Conservation (phyloP, 2,888 invertebrate genomes). For the Malacosoma neustria region DNA sequence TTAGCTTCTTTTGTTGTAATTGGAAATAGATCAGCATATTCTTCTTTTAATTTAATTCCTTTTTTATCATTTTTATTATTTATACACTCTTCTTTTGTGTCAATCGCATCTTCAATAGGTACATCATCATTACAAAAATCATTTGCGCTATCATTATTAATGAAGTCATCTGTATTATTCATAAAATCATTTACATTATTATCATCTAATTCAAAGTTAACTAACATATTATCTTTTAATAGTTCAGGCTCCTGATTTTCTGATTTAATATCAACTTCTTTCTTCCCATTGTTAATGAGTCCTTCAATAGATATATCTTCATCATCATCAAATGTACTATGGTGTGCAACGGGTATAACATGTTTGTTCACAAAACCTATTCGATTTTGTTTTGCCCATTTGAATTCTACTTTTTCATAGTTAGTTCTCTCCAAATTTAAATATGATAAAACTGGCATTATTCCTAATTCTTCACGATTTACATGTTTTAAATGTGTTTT, state of each 20-base stretch:
- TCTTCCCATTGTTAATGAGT: conserved; percentile 16
- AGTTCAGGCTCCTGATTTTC: conserved; percentile 10
- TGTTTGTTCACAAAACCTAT: conserved; percentile 17
- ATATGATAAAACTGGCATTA: conserved; percentile 36
- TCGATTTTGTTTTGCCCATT: conserved; percentile 38
- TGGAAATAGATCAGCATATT: conserved; percentile 50
- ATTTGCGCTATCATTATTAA: conserved; percentile 7
- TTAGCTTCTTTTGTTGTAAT: conserved; percentile 47
- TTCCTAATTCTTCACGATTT: conserved; percentile 26
- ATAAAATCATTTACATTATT: conserved; percentile 18
- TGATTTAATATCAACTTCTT: conserved; percentile 16
- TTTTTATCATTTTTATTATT: conserved; percentile 8
- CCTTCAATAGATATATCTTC: conserved; percentile 26
- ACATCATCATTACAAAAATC: conserved; percentile 9
- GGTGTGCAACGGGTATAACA: conserved; percentile 32
- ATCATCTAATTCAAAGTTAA: conserved; percentile 9
- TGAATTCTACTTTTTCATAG: conserved; percentile 39
- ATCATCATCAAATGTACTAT: conserved; percentile 28
- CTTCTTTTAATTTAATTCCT: conserved; percentile 34
- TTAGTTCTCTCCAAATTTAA: conserved; percentile 27
- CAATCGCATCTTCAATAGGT: conserved; percentile 7
- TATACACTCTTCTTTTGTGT: conserved; percentile 10
- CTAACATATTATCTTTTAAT: neutral
- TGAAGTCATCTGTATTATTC: conserved; percentile 11
- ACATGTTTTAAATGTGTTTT: conserved; percentile 28